Evolutionary conservation across 1,140 invertebrate genomes (phyloP), one percentile per base, ranked within the genome.

Genomic region (Pristionchus pacificus): DNA sequence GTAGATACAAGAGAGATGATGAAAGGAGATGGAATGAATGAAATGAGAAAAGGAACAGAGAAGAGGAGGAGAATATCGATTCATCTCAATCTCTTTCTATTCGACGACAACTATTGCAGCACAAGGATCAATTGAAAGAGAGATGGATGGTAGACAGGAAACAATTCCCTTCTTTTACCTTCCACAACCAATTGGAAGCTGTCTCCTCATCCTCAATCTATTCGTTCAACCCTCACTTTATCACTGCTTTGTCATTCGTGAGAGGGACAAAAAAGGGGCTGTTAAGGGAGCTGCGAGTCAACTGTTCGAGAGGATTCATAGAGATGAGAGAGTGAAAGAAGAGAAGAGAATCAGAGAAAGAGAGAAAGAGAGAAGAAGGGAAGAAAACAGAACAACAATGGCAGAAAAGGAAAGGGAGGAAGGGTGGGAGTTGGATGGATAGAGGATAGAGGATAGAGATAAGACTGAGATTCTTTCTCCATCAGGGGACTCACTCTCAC

Each of bases 181-280:
- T 66, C 65, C 14, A 49, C 65, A 2, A 49, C 65, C 29, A 49
- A 27, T 14, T 66, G 49, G 30, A 32, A 67, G 27, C 70, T 74
- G 2, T 77, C 77, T 14, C 30, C 72, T 29, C 77, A 57, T 15
- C 63, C 64, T 49, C 78, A 72, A 14, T 68, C 28, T 38, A 61
- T 69, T 24, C 29, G 65, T 24, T 65, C 31, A 29, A 61, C 30
- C 33, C 29, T 58, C 13, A 62, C 71, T 32, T n/a, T 29, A 57
- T 57, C 65, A 57, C 49, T 58, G 65, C 57, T 28, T 66, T 58
- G 6, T 38, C 65, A 57, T 25, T 66, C 65, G 59, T 66, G 49
- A 38, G 59, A 38, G 57, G 57, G 49, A 57, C 63, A 32, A 65
- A 32, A 49, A 65, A 27, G 65, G 65, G 32, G 49, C 30, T 28